Conservation (phyloP, 2,113 vertebrate species). For the Phoxinus phoxinus region DNA sequence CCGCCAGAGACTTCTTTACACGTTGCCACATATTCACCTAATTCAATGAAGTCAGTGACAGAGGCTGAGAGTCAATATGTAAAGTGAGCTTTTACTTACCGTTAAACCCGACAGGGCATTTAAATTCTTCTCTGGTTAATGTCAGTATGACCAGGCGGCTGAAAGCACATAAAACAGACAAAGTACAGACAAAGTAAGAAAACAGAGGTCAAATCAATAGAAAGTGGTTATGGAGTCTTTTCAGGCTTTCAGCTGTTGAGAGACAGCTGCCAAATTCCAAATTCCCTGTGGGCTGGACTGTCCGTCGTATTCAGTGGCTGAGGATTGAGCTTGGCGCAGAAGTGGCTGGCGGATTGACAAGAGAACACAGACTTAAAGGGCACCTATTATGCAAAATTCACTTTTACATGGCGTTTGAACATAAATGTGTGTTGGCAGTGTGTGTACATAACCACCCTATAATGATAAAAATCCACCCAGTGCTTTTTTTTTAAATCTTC, state of each 20-base stretch:
- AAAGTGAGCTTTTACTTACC: conserved; percentile 1
- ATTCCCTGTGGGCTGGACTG: conserved; percentile 15
- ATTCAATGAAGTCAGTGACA: neutral
- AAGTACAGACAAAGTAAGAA: neutral
- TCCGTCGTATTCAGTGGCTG: neutral
- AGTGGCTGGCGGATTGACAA: neutral
- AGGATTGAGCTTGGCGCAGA: neutral
- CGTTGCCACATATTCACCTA: neutral
- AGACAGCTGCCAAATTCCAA: conserved; percentile 18
- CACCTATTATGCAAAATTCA: too few relatives aligned
- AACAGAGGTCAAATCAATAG: conserved; percentile 33
- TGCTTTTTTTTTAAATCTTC: too few relatives aligned
- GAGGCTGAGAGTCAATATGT: neutral
- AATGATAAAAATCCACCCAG: too few relatives aligned
- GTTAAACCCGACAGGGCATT: conserved; percentile 2
- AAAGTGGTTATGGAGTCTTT: conserved; percentile 22
- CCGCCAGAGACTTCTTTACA: neutral
- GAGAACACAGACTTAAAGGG: neutral
- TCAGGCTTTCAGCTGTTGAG: conserved; percentile 39
- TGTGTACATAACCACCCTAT: too few relatives aligned
- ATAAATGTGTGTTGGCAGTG: neutral
- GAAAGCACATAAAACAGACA: neutral
- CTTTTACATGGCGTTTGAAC: too few relatives aligned
- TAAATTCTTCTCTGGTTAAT: conserved; percentile 23
- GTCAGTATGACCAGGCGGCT: neutral